Conservation (phyloP, 1,140 invertebrate genomes). For the Belonocnema kinseyi region DNA sequence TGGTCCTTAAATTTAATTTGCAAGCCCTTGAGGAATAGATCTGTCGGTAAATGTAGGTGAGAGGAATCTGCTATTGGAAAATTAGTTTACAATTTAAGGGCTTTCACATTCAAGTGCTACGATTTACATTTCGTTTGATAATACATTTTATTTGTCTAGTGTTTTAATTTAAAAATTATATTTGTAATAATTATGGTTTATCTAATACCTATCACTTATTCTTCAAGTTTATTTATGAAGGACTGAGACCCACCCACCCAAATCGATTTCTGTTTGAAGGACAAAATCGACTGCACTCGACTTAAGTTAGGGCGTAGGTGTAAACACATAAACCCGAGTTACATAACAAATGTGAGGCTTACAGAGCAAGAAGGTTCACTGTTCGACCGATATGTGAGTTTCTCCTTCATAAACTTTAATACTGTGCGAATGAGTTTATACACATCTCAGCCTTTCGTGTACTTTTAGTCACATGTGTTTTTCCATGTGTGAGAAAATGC, state of each 20-base stretch:
- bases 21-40: too few species aligned
- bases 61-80: too few species aligned
- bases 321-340: conserved; percentile 6
- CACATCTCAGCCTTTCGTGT: not conserved
- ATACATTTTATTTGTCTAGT: not conserved
- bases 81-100: too few species aligned
- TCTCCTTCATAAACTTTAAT: conserved; percentile 12
- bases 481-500: too few species aligned
- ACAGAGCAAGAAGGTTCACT: conserved; percentile 9
- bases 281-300: conserved; percentile 22
- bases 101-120: too few species aligned
- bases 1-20: too few species aligned
- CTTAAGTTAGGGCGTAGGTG: conserved; percentile 18
- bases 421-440: conserved; percentile 33
- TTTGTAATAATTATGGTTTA: not conserved
- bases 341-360: not conserved
- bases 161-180: not conserved
- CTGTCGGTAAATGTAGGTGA: too few species aligned
- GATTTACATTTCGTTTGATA: not conserved
- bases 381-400: not conserved
- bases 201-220: not conserved
- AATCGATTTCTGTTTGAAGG: conserved; percentile 29
- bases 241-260: conserved; percentile 23
- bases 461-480: not conserved
- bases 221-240: not conserved